phyloP scores from a whole-genome alignment of 2,797 vertebrate genomes.

The Malacoraja senta region DNA sequence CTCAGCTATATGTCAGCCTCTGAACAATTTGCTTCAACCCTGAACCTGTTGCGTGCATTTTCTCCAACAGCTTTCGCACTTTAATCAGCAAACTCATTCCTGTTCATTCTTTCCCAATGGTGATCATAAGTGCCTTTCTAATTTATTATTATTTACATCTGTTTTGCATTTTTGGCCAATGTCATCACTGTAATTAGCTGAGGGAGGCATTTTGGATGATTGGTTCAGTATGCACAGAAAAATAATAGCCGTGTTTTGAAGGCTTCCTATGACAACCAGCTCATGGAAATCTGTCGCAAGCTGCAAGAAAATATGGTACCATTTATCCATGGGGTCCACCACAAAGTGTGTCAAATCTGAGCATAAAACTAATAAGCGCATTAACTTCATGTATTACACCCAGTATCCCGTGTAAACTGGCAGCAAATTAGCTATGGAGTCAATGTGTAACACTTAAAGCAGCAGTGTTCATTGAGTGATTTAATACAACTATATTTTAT shows the following conservation, averaged over 20 bases:
- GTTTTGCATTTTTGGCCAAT: slow-evolving; percentile 32
- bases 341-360: slow-evolving; percentile 1
- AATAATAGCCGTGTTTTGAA: slow-evolving; percentile 13
- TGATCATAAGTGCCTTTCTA: background rate
- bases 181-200: slow-evolving; percentile 27
- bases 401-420: slow-evolving; percentile 16
- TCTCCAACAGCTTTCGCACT: background rate
- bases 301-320: slow-evolving; percentile 4
- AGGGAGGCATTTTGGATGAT: slow-evolving; percentile 19
- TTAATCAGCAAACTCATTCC: background rate
- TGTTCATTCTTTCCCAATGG: background rate
- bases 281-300: slow-evolving; percentile 3
- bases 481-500: background rate
- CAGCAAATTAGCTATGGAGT: slow-evolving; percentile 18
- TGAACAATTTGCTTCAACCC: background rate
- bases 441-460: slow-evolving; percentile 20
- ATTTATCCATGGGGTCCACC: slow-evolving; percentile 22
- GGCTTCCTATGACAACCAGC: background rate
- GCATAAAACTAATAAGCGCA: slow-evolving; percentile 15
- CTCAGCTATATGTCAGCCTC: background rate
- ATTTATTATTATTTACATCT: slow-evolving; percentile 32
- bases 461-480: background rate
- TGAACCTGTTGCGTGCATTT: background rate
- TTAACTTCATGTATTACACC: slow-evolving; percentile 24
- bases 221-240: slow-evolving; percentile 26